phyloP scores from a whole-genome alignment of 2,888 invertebrate genomes.

The Muscina levida region DNA sequence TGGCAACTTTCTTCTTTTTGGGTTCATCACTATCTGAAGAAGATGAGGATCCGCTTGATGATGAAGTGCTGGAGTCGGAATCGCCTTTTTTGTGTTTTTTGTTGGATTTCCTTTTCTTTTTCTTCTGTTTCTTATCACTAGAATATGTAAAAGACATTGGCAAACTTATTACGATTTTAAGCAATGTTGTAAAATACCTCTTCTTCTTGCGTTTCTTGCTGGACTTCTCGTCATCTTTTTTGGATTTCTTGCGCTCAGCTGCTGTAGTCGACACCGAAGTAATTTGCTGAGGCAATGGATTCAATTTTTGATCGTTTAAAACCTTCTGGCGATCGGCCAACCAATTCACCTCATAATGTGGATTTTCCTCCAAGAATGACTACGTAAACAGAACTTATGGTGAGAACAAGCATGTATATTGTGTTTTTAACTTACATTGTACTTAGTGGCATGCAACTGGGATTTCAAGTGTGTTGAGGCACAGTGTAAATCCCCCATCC shows the following conservation, averaged over 20 bases:
- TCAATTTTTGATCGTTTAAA: slow-evolving; percentile 80
- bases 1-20: slow-evolving; percentile 66
- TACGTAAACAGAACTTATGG: slow-evolving; percentile 78
- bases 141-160: slow-evolving; percentile 71
- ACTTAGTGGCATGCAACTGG: slow-evolving; percentile 88
- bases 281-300: slow-evolving; percentile 71
- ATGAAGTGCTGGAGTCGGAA: slow-evolving; percentile 63
- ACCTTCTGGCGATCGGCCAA: slow-evolving; percentile 89
- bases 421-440: slow-evolving; percentile 84
- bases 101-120: slow-evolving; percentile 81
- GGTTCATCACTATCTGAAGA: slow-evolving; percentile 72
- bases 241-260: slow-evolving; percentile 78
- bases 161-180: neutral
- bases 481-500: slow-evolving; percentile 94
- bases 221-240: slow-evolving; percentile 77
- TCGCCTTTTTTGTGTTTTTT: slow-evolving; percentile 80
- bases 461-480: slow-evolving; percentile 93
- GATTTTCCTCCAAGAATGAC: slow-evolving; percentile 91
- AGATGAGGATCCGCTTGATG: slow-evolving; percentile 69
- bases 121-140: slow-evolving; percentile 79
- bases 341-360: slow-evolving; percentile 94
- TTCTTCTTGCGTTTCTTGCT: slow-evolving; percentile 82
- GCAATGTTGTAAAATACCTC: slow-evolving; percentile 76
- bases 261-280: slow-evolving; percentile 71
- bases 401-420: neutral